Conservation (phyloP, 2,797 vertebrate genomes). For the Phrynocephalus vlangalii region DNA sequence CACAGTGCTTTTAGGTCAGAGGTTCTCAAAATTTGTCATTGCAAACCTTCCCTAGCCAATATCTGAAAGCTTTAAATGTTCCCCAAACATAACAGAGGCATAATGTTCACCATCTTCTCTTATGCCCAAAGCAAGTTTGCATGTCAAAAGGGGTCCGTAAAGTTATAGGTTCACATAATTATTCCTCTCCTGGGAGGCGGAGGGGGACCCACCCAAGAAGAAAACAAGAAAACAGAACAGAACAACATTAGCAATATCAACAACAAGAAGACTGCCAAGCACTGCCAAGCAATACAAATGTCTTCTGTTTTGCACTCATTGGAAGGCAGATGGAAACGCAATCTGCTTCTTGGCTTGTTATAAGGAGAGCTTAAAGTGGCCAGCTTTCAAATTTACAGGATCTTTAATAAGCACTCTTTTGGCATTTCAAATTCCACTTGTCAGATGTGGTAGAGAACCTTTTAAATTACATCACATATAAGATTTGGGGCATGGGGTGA, state of each 20-base stretch:
- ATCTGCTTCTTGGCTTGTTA: background rate
- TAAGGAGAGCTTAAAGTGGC: background rate
- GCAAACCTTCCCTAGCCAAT: background rate
- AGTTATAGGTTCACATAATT: background rate
- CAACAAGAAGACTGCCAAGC: background rate
- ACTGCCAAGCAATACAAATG: background rate
- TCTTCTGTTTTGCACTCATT: background rate
- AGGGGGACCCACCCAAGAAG: background rate
- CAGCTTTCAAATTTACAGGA: background rate
- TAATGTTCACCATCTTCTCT: background rate
- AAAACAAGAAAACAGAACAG: background rate
- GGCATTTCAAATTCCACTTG: background rate
- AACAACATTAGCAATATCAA: background rate
- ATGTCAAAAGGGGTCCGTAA: background rate
- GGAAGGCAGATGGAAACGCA: slow-evolving; percentile 9
- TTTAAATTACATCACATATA: background rate
- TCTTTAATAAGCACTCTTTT: slow-evolving; percentile 5
- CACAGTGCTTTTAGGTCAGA: background rate
- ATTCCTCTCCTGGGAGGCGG: background rate
- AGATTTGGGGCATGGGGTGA: background rate
- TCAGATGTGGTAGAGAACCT: background rate
- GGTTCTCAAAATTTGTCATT: background rate
- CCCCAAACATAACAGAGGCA: background rate
- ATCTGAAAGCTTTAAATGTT: background rate
- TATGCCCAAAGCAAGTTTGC: background rate